Evolutionary conservation across 2,888 invertebrate species (phyloP), one percentile per base, ranked within the genome.

Genomic region (Perdita meconis): DNA sequence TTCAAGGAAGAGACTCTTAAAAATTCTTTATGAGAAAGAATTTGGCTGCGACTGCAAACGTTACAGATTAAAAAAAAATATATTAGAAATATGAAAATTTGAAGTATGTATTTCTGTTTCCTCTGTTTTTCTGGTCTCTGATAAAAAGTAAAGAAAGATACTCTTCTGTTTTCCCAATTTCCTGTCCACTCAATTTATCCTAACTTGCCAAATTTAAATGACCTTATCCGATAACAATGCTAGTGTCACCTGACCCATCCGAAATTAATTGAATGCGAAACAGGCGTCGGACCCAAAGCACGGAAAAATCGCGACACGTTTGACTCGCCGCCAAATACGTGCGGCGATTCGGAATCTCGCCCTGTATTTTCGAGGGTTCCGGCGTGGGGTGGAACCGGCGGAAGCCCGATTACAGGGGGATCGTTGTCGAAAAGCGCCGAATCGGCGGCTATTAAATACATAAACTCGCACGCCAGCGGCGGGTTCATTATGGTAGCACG

Each of bases 371-470:
- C 34, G 16, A 40, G 67, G 47, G n/a, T 47, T 51, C 24, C n/a
- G n/a, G n/a, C n/a, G n/a, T n/a, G n/a, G n/a, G 60, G 19, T 13
- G 12, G 64, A 71, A 70, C 63, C 57, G 63, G 53, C 56, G 55
- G 50, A 24, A 47, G 24, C 26, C 30, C 30, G 44, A 59, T 68
- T 24, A n/a, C 13, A 3, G 13, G 13, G 12, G 47, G 55, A 65
- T 67, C 66, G 50, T 61, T 67, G 34, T 63, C 71, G 64, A 60
- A 50, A 24, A 26, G 30, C 12, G 59, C 8, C 22, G 59, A 72
- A 66, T 60, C 64, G 51, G 40, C 5, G 30, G 60, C 70, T 69
- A 69, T 84, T 78, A 76, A 80, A 78, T 66, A 53, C 74, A 66
- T 60, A 80, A 67, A 68, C 44, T 44, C 53, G 55, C 26, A 44